Percentiles rank a stretch among this genome's conserved stretches.
These are phyloP conservation scores for Hydrolagus colliei DNA, from an alignment of 2,797 vertebrate species.

Conservation along the genomic window DNA sequence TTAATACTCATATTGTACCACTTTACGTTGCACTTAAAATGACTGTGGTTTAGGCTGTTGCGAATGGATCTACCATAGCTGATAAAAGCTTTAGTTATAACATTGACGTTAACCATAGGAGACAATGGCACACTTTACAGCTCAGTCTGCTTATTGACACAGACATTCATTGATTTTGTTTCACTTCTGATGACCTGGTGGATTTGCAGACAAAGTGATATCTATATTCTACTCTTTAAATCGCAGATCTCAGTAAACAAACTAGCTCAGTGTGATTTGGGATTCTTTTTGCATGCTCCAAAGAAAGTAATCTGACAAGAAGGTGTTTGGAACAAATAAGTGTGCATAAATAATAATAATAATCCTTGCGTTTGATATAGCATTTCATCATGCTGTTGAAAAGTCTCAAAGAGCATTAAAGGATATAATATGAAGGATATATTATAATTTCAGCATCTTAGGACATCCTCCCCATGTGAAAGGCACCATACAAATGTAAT, in stretches of 20 bases:
- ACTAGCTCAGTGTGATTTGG: neutral
- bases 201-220: slow-evolving; percentile 9
- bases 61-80: neutral
- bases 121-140: slow-evolving; percentile 8
- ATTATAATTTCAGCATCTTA: no score
- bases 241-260: neutral
- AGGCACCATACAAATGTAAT: no score
- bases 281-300: neutral
- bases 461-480: no score
- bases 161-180: slow-evolving; percentile 9
- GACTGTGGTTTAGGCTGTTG: neutral
- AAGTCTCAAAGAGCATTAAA: no score
- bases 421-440: no score
- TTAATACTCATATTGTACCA: neutral
- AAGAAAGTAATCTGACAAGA: neutral
- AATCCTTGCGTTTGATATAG: no score
- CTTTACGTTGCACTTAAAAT: neutral
- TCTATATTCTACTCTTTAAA: neutral
- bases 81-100: neutral
- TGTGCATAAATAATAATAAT: no score
- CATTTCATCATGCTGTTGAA: no score
- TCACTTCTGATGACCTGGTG: neutral
- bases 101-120: neutral
- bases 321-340: no score
- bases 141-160: neutral